phyloP scores from a whole-genome alignment of 2,113 vertebrate genomes.

The Actinemys pallida region DNA sequence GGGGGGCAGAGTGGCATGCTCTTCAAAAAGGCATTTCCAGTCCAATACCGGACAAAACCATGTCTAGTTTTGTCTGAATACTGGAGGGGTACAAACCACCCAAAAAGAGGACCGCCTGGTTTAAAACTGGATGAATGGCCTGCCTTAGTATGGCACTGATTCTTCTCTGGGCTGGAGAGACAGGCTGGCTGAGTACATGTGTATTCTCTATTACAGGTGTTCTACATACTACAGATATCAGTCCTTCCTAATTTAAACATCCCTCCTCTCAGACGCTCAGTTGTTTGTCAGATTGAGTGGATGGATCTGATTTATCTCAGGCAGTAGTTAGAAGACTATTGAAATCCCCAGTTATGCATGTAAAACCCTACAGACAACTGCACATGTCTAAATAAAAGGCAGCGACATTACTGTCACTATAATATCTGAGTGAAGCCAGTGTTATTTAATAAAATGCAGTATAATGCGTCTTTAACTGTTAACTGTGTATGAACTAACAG shows the following conservation, averaged over 20 bases:
- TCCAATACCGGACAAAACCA: not conserved
- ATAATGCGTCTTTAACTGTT: not conserved
- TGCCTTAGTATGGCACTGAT: not conserved
- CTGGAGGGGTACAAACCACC: too few relatives aligned
- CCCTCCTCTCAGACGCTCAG: not conserved
- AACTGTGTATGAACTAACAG: not conserved
- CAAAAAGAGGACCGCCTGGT: too few relatives aligned
- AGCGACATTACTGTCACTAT: not conserved
- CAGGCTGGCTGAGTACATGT: not conserved
- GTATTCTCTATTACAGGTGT: not conserved
- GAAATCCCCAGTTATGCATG: not conserved
- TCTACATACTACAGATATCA: not conserved
- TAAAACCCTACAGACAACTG: not conserved
- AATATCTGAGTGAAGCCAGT: not conserved
- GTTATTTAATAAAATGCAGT: not conserved
- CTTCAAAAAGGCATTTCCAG: not conserved
- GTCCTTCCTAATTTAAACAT: not conserved
- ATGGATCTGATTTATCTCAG: not conserved
- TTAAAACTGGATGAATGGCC: not conserved
- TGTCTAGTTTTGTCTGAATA: too few relatives aligned
- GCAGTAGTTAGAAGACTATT: not conserved
- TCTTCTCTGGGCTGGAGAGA: not conserved
- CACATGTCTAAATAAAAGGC: conserved; percentile 2
- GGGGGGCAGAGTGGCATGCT: not conserved
- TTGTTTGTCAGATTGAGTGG: not conserved